These are phyloP conservation scores for Caenorhabditis wallacei DNA, from an alignment of 2,888 invertebrate species.

Conservation along the genomic window DNA sequence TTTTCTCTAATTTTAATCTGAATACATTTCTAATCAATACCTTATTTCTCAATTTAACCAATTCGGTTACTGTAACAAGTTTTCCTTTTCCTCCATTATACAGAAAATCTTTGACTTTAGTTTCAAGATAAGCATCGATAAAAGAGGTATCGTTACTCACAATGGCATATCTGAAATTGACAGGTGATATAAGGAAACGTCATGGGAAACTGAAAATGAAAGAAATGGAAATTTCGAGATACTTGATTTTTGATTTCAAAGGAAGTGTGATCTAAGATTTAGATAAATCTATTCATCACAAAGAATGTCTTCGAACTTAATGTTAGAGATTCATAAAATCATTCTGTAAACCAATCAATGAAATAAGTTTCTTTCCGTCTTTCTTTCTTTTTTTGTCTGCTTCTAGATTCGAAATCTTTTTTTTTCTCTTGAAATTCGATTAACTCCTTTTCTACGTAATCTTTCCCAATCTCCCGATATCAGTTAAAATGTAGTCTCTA, in stretches of 20 bases:
- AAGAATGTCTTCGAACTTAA: too few species aligned
- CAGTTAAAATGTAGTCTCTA: conserved; percentile 5
- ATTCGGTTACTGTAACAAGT: conserved; percentile 92
- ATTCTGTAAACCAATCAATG: neutral
- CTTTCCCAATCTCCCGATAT: neutral
- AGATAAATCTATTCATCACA: too few species aligned
- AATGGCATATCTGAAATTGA: conserved; percentile 78
- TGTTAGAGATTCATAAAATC: too few species aligned
- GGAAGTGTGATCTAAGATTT: too few species aligned
- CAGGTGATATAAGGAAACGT: too few species aligned
- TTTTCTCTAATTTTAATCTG: neutral
- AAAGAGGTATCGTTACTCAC: conserved; percentile 77
- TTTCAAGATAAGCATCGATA: conserved; percentile 68
- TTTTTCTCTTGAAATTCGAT: neutral
- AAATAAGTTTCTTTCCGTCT: neutral
- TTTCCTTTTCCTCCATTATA: conserved; percentile 95
- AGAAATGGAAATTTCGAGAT: neutral
- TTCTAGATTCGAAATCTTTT: neutral
- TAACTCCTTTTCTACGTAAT: neutral
- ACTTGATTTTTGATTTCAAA: neutral
- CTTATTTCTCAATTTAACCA: conserved; percentile 89
- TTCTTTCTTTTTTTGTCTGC: neutral
- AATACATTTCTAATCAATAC: conserved; percentile 31
- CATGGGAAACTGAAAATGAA: neutral
- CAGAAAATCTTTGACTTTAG: conserved; percentile 90